phyloP scores from a whole-genome alignment of 30 jellyfish, hydroid and myxozoan species.

The Haliclystus octoradiatus region DNA sequence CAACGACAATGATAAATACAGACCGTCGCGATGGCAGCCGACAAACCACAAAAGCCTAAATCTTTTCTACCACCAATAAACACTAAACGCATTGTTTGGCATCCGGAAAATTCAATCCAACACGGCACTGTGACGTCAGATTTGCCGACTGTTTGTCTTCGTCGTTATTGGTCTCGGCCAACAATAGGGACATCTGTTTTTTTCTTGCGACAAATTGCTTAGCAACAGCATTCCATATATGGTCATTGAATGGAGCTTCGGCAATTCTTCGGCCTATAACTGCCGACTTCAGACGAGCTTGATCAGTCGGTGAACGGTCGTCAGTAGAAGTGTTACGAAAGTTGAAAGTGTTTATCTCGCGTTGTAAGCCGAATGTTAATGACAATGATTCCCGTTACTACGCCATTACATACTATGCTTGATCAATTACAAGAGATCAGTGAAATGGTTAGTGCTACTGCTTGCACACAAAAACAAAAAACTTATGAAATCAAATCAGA shows the following conservation, averaged over 20 bases:
- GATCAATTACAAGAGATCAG: conserved; percentile 61
- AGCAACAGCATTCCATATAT: not conserved
- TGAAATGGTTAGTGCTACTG: conserved; percentile 16
- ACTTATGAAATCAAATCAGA: not conserved
- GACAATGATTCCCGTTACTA: conserved; percentile 62
- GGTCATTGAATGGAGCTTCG: not conserved
- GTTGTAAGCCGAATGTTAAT: not conserved
- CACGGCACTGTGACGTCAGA: conserved; percentile 9
- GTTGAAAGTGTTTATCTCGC: not conserved
- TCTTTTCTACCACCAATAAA: not conserved
- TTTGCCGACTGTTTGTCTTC: conserved; percentile 1
- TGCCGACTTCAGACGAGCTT: not conserved
- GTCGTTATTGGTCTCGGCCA: not conserved
- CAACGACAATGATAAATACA: not conserved
- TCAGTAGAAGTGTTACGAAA: not conserved
- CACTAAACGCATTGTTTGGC: conserved; percentile 13
- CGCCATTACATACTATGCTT: conserved; percentile 55
- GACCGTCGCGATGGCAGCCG: conserved; percentile 4
- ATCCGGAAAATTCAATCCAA: conserved; percentile 40
- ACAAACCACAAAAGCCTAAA: conserved; percentile 1
- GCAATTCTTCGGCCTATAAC: not conserved
- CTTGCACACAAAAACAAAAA: not conserved
- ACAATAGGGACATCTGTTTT: not conserved
- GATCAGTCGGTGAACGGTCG: not conserved
- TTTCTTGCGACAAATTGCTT: conserved; percentile 1